Percentiles rank a stretch among this genome's conserved stretches.
Conservation (phyloP, 2,888 invertebrate species). For the Mimumesa dahlbomi region DNA sequence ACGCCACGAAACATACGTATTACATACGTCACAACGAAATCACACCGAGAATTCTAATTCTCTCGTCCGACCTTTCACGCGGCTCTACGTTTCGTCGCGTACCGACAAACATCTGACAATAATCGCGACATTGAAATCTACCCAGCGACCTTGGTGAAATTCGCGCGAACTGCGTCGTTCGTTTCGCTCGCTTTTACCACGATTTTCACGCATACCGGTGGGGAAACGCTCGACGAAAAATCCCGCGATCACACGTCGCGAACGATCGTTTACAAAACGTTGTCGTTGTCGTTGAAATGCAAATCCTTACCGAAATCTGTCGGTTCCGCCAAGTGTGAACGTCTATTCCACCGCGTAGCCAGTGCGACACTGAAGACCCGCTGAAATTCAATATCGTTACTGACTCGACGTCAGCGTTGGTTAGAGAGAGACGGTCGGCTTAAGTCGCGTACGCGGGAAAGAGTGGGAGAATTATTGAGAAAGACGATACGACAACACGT, state of each 20-base stretch:
- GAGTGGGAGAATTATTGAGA: neutral
- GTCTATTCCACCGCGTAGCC: slow-evolving; percentile 59
- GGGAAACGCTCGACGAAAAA: too few relatives aligned
- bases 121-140: neutral
- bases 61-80: neutral
- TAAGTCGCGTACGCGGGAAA: neutral
- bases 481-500: too few relatives aligned
- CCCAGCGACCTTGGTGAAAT: too few relatives aligned
- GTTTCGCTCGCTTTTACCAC: neutral
- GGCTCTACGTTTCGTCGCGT: too few relatives aligned
- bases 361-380: slow-evolving; percentile 66
- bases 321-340: neutral
- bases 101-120: neutral
- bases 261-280: neutral
- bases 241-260: neutral
- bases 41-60: neutral
- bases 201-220: neutral
- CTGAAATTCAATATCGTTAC: slow-evolving; percentile 31
- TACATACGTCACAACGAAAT: neutral
- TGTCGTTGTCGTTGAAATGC: neutral
- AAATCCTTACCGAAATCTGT: slow-evolving; percentile 34
- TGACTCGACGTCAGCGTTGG: slow-evolving; percentile 28
- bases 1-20: neutral
- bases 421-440: neutral
- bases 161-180: slow-evolving; percentile 38